These are phyloP conservation scores for Nestor notabilis DNA, from an alignment of 2,113 vertebrate species.

Conservation along the genomic window DNA sequence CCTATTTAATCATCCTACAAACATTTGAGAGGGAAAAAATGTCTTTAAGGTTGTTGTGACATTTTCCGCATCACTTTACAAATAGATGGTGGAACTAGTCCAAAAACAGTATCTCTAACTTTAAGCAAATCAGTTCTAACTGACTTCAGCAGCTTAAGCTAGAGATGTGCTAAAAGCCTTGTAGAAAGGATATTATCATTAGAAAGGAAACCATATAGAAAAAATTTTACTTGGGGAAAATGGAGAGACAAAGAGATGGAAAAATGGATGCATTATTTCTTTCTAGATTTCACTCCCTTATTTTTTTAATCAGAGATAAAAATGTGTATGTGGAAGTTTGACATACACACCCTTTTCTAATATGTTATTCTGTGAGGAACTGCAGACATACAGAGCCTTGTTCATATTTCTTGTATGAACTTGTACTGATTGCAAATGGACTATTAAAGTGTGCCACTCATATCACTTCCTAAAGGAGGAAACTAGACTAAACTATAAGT, in stretches of 20 bases:
- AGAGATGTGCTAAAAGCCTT: neutral
- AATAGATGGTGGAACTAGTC: neutral
- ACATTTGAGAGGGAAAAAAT: neutral
- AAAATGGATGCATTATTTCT: neutral
- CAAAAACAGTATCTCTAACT: neutral
- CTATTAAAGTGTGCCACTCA: neutral
- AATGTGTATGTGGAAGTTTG: neutral
- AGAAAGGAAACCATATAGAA: neutral
- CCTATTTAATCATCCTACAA: neutral
- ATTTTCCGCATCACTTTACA: constrained; percentile 15
- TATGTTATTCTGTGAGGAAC: neutral
- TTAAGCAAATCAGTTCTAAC: neutral
- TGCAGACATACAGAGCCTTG: neutral
- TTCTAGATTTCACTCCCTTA: neutral
- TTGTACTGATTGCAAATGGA: neutral
- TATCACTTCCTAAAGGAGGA: neutral
- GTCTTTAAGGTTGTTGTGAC: constrained; percentile 18
- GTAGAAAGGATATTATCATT: neutral
- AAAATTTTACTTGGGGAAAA: neutral
- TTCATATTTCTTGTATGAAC: neutral
- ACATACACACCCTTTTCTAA: neutral
- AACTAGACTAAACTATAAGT: neutral
- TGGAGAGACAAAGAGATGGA: neutral
- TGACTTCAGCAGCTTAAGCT: neutral
- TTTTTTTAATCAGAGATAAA: neutral